Evolutionary conservation across 2,888 invertebrate species (phyloP).

Genomic region (Nipponacmea schrenckii): DNA sequence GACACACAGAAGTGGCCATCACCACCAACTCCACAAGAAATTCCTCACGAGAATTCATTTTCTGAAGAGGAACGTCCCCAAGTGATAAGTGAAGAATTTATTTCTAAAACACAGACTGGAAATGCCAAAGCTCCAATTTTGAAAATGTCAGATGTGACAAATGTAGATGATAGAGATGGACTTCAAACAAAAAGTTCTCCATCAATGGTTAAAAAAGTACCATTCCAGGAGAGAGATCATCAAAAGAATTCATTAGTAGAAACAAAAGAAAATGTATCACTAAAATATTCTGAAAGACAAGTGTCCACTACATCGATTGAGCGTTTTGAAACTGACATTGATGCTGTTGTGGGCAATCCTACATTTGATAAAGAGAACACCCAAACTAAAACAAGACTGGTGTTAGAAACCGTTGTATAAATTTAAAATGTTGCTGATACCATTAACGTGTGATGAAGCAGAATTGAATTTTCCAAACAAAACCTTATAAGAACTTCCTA

Average conservation of each 20-base stretch:
- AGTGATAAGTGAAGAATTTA: neutral
- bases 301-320: neutral
- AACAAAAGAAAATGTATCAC: neutral
- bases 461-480: too few species aligned
- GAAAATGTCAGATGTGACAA: slow-evolving; percentile 10
- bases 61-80: neutral
- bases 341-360: neutral
- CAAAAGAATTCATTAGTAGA: neutral
- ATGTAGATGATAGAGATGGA: slow-evolving; percentile 1
- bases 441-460: too few species aligned
- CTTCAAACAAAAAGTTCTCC: neutral
- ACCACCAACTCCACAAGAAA: neutral
- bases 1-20: neutral
- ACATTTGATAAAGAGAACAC: neutral
- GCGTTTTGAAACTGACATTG: neutral
- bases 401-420: neutral
- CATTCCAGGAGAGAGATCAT: neutral
- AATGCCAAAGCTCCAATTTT: slow-evolving; percentile 3
- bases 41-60: neutral
- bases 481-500: too few species aligned
- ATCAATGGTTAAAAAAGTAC: neutral
- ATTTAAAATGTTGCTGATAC: neutral
- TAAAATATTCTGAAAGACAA: neutral
- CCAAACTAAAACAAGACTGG: neutral
- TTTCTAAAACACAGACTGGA: neutral